phyloP scores from a whole-genome alignment of 2,888 invertebrate species.

The Oithona nana region DNA sequence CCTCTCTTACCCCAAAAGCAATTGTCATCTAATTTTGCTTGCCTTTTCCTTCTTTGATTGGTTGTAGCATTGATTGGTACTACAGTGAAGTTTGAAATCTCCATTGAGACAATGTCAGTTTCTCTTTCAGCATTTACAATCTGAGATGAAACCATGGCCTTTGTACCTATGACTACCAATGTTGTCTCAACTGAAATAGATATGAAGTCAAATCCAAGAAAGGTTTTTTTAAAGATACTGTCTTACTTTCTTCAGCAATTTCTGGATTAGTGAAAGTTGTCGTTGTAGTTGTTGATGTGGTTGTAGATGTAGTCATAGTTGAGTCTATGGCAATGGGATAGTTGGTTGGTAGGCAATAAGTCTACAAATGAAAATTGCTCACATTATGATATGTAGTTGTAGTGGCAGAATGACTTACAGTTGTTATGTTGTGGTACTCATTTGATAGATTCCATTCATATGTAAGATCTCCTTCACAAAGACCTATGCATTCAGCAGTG shows the following conservation, averaged over 20 bases:
- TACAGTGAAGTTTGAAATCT: too few relatives aligned
- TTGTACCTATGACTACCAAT: not conserved
- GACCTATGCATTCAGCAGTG: constrained; percentile 5
- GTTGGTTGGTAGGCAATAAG: not conserved
- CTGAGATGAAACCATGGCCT: not conserved
- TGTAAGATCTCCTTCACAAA: constrained; percentile 5
- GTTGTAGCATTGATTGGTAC: too few relatives aligned
- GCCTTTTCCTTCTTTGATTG: not conserved
- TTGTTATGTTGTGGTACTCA: not conserved
- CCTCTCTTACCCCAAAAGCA: not conserved
- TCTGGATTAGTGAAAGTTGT: not conserved
- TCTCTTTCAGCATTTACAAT: not conserved
- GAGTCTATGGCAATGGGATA: not conserved
- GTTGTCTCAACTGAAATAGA: not conserved
- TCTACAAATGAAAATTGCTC: too few relatives aligned
- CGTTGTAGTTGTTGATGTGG: not conserved
- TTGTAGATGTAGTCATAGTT: not conserved
- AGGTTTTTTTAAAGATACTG: too few relatives aligned
- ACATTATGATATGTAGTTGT: too few relatives aligned
- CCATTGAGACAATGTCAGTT: too few relatives aligned
- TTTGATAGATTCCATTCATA: constrained; percentile 8
- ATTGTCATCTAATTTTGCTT: not conserved
- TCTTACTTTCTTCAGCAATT: not conserved
- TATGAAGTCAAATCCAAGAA: not conserved
- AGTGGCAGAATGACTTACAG: too few relatives aligned